phyloP scores from a whole-genome alignment of 2,888 invertebrate species.

The Cepaea hortensis region DNA sequence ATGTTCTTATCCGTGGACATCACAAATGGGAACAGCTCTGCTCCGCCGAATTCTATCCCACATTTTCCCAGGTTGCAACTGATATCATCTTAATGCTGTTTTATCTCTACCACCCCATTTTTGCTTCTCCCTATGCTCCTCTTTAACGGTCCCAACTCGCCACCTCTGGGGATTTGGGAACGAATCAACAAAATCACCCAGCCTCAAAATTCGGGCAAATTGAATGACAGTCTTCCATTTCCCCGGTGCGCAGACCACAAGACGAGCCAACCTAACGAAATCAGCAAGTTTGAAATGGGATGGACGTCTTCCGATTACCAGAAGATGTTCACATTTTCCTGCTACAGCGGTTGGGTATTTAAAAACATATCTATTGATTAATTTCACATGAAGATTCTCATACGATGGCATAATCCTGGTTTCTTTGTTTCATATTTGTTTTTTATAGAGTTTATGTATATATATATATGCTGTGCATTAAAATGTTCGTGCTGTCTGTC shows the following conservation, averaged over 20 bases:
- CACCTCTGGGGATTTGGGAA: slow-evolving; percentile 4
- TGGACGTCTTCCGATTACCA: slow-evolving; percentile 20
- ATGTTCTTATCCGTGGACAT: neutral
- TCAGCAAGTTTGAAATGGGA: slow-evolving; percentile 33
- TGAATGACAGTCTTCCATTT: slow-evolving; percentile 26
- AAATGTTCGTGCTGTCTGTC: neutral
- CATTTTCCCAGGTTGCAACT: neutral
- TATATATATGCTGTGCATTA: no score
- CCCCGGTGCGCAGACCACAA: slow-evolving; percentile 27
- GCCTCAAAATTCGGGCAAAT: slow-evolving; percentile 35
- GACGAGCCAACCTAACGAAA: slow-evolving; percentile 24
- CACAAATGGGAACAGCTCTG: neutral
- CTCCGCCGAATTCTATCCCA: neutral
- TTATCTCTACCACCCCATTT: slow-evolving; percentile 3
- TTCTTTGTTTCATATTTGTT: neutral
- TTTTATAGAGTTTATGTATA: no score
- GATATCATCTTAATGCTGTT: slow-evolving; percentile 20
- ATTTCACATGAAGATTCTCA: neutral
- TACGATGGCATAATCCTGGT: neutral
- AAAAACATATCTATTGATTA: slow-evolving; percentile 10
- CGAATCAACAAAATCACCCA: slow-evolving; percentile 34
- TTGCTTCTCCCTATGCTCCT: neutral
- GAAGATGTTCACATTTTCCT: neutral
- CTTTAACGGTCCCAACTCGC: neutral
- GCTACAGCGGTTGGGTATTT: neutral